Evolutionary conservation across 2,797 vertebrate genomes (phyloP).

Genomic region (Acipenser oxyrinchus): DNA sequence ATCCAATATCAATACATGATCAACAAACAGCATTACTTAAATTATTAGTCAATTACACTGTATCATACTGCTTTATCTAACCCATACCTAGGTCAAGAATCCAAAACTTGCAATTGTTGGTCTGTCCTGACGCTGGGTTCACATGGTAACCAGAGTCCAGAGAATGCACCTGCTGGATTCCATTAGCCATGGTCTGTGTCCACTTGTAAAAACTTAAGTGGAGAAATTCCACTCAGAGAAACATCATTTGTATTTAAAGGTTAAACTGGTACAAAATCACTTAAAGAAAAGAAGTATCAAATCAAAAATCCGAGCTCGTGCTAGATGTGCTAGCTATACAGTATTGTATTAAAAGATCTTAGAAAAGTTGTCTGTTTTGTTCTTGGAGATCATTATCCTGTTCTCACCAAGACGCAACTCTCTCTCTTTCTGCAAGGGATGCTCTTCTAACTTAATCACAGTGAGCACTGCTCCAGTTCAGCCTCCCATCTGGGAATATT

Average conservation of each 20-base stretch:
- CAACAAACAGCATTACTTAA: neutral
- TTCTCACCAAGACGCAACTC: neutral
- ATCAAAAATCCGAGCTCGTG: too few relatives aligned
- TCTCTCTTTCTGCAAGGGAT: conserved; percentile 33
- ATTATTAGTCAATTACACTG: neutral
- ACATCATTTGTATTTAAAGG: too few relatives aligned
- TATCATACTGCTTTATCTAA: neutral
- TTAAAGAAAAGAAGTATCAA: too few relatives aligned
- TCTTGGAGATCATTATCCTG: conserved; percentile 32
- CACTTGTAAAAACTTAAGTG: neutral
- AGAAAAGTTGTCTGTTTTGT: conserved; percentile 33
- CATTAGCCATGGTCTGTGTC: conserved; percentile 46
- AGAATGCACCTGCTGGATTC: conserved; percentile 52
- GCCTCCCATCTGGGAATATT: conserved; percentile 45
- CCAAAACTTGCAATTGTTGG: conserved; percentile 66
- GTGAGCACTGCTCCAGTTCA: conserved; percentile 49
- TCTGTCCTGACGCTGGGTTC: conserved; percentile 45
- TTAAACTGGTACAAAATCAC: too few relatives aligned
- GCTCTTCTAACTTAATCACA: conserved; percentile 45
- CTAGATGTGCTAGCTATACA: too few relatives aligned
- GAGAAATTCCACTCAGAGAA: too few relatives aligned
- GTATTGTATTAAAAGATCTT: too few relatives aligned
- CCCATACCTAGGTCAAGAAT: conserved; percentile 62
- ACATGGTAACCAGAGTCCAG: conserved; percentile 48
- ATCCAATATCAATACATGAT: neutral